Conservation (phyloP, 2,888 invertebrate species). For the Xestia ashworthii region DNA sequence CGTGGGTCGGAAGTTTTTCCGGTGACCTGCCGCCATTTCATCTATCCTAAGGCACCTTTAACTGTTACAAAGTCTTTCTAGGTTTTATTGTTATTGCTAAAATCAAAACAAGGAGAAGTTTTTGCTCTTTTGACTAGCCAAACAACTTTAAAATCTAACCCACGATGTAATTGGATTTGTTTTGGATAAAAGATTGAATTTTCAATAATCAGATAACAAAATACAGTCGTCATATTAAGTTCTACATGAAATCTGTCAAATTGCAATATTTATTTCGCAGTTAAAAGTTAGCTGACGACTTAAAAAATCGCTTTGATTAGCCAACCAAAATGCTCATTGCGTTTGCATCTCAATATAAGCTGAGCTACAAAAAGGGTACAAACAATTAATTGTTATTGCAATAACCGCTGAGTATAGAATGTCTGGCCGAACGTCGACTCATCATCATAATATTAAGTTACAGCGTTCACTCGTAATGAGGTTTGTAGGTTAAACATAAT, state of each 20-base stretch:
- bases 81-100: background rate
- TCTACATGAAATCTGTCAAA: background rate
- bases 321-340: background rate
- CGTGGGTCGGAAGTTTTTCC: no score
- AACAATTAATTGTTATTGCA: conserved; percentile 43
- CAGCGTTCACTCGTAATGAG: conserved; percentile 46
- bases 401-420: conserved; percentile 33
- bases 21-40: no score
- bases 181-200: background rate
- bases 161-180: background rate
- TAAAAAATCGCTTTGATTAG: background rate
- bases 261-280: background rate
- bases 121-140: background rate
- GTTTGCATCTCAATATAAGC: conserved; percentile 5
- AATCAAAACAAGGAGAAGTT: background rate
- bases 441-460: conserved; percentile 48
- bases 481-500: conserved; percentile 48
- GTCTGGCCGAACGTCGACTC: conserved; percentile 10
- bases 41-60: background rate
- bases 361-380: conserved; percentile 13
- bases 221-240: no score
- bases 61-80: background rate
- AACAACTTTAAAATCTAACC: background rate
- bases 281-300: background rate
- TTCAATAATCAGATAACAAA: background rate